Conservation (phyloP, 2,113 vertebrate species). For the Scolopax mira region DNA sequence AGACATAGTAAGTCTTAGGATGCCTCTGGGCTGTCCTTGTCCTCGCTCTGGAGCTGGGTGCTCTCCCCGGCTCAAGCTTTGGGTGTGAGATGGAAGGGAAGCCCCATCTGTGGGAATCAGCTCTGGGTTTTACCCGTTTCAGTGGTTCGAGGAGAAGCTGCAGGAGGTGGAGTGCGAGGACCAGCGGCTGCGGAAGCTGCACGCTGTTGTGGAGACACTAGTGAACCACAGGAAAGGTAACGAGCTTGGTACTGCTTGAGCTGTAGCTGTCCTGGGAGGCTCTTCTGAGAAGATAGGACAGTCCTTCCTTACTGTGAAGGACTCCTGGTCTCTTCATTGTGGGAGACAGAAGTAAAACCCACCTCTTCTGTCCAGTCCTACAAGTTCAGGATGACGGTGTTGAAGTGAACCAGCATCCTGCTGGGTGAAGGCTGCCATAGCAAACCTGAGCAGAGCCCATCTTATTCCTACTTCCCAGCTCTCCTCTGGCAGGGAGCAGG, state of each 20-base stretch:
- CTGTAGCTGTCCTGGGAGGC: background rate
- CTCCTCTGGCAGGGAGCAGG: background rate
- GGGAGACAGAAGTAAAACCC: background rate
- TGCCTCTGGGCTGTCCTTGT: background rate
- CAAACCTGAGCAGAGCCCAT: background rate
- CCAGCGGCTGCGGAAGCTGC: slow-evolving; percentile 91
- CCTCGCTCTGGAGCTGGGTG: accelerated
- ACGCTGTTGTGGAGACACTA: slow-evolving; percentile 85
- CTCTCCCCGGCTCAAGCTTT: background rate
- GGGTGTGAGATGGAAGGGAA: background rate
- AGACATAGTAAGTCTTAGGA: slow-evolving; percentile 81
- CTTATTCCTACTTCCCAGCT: background rate
- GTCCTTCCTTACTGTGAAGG: background rate
- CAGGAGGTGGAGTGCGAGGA: slow-evolving; percentile 96
- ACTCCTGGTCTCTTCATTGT: background rate
- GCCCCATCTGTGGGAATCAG: background rate
- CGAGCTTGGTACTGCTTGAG: accelerated
- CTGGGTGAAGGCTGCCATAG: background rate
- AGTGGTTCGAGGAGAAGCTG: slow-evolving; percentile 99
- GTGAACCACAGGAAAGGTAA: slow-evolving; percentile 94
- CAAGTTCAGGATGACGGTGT: background rate
- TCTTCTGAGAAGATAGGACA: background rate
- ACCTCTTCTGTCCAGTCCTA: background rate
- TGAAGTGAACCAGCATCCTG: background rate
- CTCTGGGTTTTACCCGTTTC: slow-evolving; percentile 25